Conservation (phyloP, 2,888 invertebrate genomes). For the Tineola bisselliella region DNA sequence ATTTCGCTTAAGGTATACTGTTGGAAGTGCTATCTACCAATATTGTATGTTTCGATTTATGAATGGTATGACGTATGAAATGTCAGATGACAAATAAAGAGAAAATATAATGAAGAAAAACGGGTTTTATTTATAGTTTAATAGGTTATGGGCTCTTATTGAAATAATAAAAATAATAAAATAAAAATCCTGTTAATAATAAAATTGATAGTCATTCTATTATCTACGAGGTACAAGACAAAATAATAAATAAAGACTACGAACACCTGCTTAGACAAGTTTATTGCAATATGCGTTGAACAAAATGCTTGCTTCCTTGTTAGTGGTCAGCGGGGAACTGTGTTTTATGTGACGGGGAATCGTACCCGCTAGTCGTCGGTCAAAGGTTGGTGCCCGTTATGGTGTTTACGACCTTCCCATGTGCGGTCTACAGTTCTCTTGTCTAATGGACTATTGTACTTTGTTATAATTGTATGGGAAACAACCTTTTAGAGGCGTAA, state of each 20-base stretch:
- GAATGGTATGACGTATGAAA: no score
- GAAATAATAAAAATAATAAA: no score
- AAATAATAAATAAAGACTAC: conserved; percentile 6
- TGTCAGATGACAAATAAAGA: no score
- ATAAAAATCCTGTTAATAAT: neutral
- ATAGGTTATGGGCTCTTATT: no score
- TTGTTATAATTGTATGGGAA: neutral
- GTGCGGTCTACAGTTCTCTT: neutral
- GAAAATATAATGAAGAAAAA: no score
- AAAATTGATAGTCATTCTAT: neutral
- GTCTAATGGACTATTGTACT: neutral
- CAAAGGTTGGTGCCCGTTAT: neutral
- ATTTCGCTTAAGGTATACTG: no score
- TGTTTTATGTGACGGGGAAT: neutral
- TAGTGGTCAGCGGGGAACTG: neutral
- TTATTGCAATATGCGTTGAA: conserved; percentile 5
- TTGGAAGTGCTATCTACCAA: no score
- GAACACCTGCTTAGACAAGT: conserved; percentile 7
- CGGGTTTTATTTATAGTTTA: no score
- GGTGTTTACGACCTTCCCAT: neutral
- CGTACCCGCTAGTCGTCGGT: neutral
- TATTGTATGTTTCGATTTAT: no score
- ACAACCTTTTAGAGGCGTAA: neutral
- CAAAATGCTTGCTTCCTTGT: conserved; percentile 3
- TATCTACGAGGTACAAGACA: neutral